Evolutionary conservation across 2,113 vertebrate species (phyloP), one percentile per base, ranked within the genome.

Genomic region (Danionella cerebrum): DNA sequence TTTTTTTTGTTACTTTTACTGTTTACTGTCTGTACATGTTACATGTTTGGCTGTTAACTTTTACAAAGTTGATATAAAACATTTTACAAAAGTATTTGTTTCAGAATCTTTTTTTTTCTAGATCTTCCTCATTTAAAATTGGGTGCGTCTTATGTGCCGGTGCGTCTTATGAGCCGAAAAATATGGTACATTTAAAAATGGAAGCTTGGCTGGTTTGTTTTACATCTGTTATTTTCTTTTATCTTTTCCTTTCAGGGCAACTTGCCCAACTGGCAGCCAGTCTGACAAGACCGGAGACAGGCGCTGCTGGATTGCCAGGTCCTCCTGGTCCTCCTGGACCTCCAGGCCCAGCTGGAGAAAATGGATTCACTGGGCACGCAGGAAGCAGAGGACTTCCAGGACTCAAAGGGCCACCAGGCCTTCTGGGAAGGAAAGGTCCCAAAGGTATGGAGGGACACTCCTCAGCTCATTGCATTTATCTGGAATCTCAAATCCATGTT

Each of bases 211-310:
- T 27, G 3, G 18, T 35, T 27, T n/a, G n/a, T n/a, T 1, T 50
- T 55, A 31, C 33, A 38, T 42, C 14, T 10, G 7, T 2, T 14
- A 3, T 14, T 66, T 33, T 35, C 1, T 31, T 11, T 19, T 36
- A 1, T 13, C 74, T 33, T 44, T 33, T 72, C 38, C 57, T 78
- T 88, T 85, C 80, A 98, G 96, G 96, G 78, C 94, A 98, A 83
- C 79, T 98, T 62, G 91, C 91, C 71, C 91, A 94, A 82, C 86
- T 98, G 82, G 95, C 96, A 72, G 92, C 94, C 35, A 97, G 94
- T 69, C 89, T 98, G 24, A 91, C 74, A 54, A 84, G 93, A 67
- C 96, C 95, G 1, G 92, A 94, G 73, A 89, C 89, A 0, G 95
- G 94, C 19, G 85, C 87, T 59, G 67, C 88, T 0, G 95, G 95